Percentiles rank a stretch among this genome's conserved stretches.
Evolutionary conservation across 2,113 vertebrate species (phyloP).

Genomic region (Dinomys branickii): DNA sequence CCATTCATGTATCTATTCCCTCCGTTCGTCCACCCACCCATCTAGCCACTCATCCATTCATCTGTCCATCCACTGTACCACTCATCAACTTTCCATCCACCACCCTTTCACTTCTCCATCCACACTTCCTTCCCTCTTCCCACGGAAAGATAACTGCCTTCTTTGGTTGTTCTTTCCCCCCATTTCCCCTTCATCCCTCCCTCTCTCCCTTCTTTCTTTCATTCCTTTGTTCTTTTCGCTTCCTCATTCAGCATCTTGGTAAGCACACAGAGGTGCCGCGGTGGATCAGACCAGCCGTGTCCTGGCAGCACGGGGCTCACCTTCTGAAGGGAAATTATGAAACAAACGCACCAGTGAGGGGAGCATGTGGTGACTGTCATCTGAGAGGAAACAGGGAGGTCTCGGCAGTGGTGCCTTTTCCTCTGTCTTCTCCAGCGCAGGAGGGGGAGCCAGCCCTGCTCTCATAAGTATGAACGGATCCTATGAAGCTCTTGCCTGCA

Average conservation of each 20-base stretch:
- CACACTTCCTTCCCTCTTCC: neutral
- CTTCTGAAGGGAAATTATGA: neutral
- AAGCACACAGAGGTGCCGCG: neutral
- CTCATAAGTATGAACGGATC: neutral
- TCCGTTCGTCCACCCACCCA: neutral
- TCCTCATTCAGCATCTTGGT: too few relatives aligned
- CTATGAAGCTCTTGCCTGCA: neutral
- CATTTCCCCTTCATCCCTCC: neutral
- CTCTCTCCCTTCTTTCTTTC: too few relatives aligned
- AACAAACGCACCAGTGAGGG: fast-evolving
- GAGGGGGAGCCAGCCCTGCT: neutral
- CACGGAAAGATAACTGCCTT: neutral
- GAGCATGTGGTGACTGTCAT: fast-evolving
- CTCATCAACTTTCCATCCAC: neutral
- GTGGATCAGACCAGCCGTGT: fast-evolving
- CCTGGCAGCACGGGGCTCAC: neutral
- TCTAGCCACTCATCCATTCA: neutral
- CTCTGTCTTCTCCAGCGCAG: neutral
- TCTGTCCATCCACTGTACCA: neutral
- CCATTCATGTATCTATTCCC: neutral
- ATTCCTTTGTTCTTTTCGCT: neutral
- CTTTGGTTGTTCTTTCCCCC: neutral
- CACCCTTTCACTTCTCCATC: neutral
- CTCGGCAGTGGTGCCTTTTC: fast-evolving
- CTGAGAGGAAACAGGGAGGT: neutral